These are phyloP conservation scores for Nysson spinosus DNA, from an alignment of 2,888 invertebrate species.

Conservation along the genomic window DNA sequence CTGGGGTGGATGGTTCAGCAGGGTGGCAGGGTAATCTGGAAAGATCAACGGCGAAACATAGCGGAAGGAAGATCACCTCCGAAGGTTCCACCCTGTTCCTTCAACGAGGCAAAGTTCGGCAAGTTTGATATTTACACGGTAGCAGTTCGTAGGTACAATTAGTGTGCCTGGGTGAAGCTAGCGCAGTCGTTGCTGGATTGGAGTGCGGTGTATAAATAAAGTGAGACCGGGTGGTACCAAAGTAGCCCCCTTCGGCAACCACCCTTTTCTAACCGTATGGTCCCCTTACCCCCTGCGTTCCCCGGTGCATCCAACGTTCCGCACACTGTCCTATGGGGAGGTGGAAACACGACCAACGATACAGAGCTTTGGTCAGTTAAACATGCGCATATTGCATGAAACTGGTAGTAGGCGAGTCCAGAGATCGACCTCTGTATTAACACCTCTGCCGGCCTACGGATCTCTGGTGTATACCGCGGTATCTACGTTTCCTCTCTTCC, in stretches of 20 bases:
- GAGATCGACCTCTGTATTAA: slow-evolving; percentile 77
- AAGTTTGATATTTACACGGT: slow-evolving; percentile 53
- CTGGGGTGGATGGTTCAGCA: too few species aligned
- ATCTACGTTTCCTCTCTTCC: slow-evolving; percentile 31
- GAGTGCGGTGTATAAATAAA: slow-evolving; percentile 64
- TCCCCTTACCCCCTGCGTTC: slow-evolving; percentile 18
- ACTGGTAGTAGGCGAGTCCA: slow-evolving; percentile 73
- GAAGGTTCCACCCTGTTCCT: background rate
- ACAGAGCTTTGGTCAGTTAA: slow-evolving; percentile 75
- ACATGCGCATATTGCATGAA: slow-evolving; percentile 78
- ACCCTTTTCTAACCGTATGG: slow-evolving; percentile 36
- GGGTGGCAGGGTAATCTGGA: slow-evolving; percentile 2
- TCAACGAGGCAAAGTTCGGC: slow-evolving; percentile 41
- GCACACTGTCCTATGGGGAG: slow-evolving; percentile 53
- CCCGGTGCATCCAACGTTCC: slow-evolving; percentile 42
- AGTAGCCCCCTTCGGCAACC: slow-evolving; percentile 20
- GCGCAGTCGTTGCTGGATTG: slow-evolving; percentile 47
- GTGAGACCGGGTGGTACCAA: slow-evolving; percentile 40
- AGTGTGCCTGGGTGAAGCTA: slow-evolving; percentile 32
- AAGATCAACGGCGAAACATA: slow-evolving; percentile 13
- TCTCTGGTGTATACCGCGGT: slow-evolving; percentile 44
- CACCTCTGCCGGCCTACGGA: slow-evolving; percentile 67
- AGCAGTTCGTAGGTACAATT: slow-evolving; percentile 39
- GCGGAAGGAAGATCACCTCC: background rate
- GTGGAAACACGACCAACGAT: slow-evolving; percentile 60